Base-by-base conservation (phyloP, 2,888 invertebrate species). In the Campoplex nolae region DNA sequence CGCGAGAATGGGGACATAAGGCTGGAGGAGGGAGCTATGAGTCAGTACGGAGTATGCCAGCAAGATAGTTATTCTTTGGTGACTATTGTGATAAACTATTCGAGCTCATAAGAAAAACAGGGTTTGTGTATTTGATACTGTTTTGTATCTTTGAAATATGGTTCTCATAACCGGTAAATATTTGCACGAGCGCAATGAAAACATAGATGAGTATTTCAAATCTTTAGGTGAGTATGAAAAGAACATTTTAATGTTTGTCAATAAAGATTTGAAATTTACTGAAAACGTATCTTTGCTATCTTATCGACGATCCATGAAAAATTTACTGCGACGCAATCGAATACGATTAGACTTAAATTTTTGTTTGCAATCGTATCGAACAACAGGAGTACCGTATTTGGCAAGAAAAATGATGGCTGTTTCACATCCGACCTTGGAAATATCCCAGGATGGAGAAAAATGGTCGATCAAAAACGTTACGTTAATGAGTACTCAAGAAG, bases 361-460 rank as follows among this genome's bases (percentile, higher is more conserved):
- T 51, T 71, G 11, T 42, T n/a, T 9, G 68, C 23, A 0, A 68
- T 79, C 73, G 18, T 42, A 28, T 48, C 18, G 51, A 45, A 42
- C 7, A 84, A 90, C 86, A 96, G 97, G 96, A 88, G 96, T 97
- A 0, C 96, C 96, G 62, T 97, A 95, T 88, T 94, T 97, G 92
- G 95, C 96, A 0, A 95, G 97, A 86, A 96, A 96, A 95, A 96
- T 97, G 96, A 96, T 97, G 96, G 91, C 94, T 32, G 93, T 95
- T 91, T 95, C 96, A 62, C 96, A 95, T 84, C 97, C 97, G 7
- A 91, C 95, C 3, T 94, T 97, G 95, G 96, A 96, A 93, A 96
- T 97, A 42, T 92, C 93, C 28, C 90, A 93, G 68, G 95, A 96
- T 67, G 95, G 95, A 77, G 96, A 96, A 3, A 93, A 93, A 71